These are phyloP conservation scores for Anguilla marmorata DNA, from an alignment of 2,797 vertebrate species.

Conservation along the genomic window DNA sequence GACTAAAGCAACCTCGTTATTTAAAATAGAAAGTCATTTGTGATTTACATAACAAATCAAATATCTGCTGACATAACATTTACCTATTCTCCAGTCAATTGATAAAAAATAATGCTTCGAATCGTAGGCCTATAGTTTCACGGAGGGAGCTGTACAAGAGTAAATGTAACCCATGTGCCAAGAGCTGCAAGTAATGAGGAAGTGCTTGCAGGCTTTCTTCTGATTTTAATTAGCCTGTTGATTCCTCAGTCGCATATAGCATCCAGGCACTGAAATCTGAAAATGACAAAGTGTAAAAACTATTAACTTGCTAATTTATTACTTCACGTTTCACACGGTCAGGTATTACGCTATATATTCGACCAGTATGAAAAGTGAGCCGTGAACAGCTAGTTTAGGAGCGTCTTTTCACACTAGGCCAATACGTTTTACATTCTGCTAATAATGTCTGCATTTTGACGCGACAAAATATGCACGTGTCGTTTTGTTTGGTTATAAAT, in stretches of 20 bases:
- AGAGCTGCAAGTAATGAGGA: constrained; percentile 19
- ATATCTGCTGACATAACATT: background rate
- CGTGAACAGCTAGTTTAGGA: background rate
- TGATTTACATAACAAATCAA: background rate
- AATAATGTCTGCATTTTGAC: background rate
- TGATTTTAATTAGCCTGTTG: constrained; percentile 23
- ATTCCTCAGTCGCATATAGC: constrained; percentile 8
- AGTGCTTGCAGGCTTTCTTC: constrained; percentile 10
- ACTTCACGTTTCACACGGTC: background rate
- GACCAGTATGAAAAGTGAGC: background rate
- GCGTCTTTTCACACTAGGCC: background rate
- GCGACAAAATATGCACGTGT: background rate
- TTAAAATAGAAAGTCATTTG: background rate
- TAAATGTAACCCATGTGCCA: background rate
- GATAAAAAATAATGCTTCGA: background rate
- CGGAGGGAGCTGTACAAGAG: background rate
- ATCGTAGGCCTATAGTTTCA: background rate
- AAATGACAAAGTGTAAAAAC: constrained; percentile 17
- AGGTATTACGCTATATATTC: background rate
- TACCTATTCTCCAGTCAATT: background rate
- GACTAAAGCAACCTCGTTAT: background rate
- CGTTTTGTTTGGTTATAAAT: background rate
- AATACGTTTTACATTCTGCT: background rate
- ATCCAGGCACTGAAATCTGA: background rate
- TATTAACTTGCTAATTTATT: background rate